Evolutionary conservation across 2,888 invertebrate species (phyloP).

Genomic region (Lacanobia wlatinum): DNA sequence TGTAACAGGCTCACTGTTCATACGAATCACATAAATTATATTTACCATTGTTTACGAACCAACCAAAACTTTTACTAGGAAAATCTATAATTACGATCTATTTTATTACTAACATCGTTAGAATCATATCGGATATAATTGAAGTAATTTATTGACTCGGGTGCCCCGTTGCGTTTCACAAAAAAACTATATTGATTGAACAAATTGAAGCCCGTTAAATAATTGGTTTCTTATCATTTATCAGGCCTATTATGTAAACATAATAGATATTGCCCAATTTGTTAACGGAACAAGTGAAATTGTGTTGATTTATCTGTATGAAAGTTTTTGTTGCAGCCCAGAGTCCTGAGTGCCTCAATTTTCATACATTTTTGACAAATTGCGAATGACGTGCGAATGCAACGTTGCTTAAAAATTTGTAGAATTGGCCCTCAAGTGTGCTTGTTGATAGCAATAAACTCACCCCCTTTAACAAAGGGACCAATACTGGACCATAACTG

Average conservation of each 20-base stretch:
- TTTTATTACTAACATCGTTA: constrained; percentile 11
- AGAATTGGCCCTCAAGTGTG: too few relatives aligned
- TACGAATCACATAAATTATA: constrained; percentile 22
- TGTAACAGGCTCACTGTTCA: not conserved
- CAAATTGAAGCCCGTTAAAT: not conserved
- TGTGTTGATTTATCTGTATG: too few relatives aligned
- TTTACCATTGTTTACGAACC: constrained; percentile 9
- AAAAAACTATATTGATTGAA: constrained; percentile 1
- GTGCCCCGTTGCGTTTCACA: not conserved
- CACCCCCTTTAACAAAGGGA: too few relatives aligned
- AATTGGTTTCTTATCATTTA: constrained; percentile 4
- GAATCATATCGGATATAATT: constrained; percentile 29
- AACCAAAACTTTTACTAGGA: constrained; percentile 6
- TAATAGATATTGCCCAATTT: not conserved
- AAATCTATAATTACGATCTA: constrained; percentile 41
- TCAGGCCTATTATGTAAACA: not conserved
- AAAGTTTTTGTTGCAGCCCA: too few relatives aligned
- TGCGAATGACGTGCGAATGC: too few relatives aligned
- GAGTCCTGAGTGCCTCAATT: too few relatives aligned
- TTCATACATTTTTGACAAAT: too few relatives aligned
- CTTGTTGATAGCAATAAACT: too few relatives aligned
- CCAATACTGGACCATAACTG: too few relatives aligned
- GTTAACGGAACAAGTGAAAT: not conserved
- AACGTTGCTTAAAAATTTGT: too few relatives aligned
- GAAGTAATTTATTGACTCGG: constrained; percentile 17